phyloP scores from a whole-genome alignment of 2,797 vertebrate species.

The Alectoris magna region DNA sequence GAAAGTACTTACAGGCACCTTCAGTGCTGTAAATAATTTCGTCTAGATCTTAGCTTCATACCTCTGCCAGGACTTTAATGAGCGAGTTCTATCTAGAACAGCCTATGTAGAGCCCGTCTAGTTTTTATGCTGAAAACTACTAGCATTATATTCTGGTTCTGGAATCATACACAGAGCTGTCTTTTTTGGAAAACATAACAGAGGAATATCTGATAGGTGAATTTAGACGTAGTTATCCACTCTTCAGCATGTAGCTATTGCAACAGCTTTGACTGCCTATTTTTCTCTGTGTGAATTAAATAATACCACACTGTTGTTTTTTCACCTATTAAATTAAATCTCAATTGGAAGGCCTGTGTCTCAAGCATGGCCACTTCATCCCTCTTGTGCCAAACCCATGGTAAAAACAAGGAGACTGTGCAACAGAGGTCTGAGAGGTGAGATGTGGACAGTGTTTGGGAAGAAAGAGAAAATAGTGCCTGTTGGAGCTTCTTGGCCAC shows the following conservation, averaged over 20 bases:
- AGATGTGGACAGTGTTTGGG: neutral
- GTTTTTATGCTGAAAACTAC: neutral
- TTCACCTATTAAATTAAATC: slow-evolving; percentile 60
- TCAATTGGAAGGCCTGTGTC: slow-evolving; percentile 44
- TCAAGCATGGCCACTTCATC: slow-evolving; percentile 17
- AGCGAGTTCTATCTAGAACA: neutral
- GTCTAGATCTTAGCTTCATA: neutral
- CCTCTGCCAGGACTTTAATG: neutral
- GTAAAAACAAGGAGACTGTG: neutral
- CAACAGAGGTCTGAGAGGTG: neutral
- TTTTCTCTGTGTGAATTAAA: neutral
- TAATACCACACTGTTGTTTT: slow-evolving; percentile 9
- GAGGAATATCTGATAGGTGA: neutral
- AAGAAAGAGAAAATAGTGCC: neutral
- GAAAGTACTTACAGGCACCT: neutral
- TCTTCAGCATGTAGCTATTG: neutral
- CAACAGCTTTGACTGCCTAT: neutral
- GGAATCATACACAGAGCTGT: neutral
- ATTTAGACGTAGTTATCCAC: neutral
- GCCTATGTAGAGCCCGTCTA: neutral
- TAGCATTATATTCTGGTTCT: neutral
- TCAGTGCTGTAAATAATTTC: neutral
- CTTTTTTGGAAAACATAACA: neutral
- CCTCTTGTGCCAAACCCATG: neutral
- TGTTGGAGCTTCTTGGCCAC: neutral